Percentiles rank a stretch among this genome's conserved stretches.
phyloP scores from a whole-genome alignment of 2,888 invertebrate genomes.

The Parapristionchus giblindavisi region DNA sequence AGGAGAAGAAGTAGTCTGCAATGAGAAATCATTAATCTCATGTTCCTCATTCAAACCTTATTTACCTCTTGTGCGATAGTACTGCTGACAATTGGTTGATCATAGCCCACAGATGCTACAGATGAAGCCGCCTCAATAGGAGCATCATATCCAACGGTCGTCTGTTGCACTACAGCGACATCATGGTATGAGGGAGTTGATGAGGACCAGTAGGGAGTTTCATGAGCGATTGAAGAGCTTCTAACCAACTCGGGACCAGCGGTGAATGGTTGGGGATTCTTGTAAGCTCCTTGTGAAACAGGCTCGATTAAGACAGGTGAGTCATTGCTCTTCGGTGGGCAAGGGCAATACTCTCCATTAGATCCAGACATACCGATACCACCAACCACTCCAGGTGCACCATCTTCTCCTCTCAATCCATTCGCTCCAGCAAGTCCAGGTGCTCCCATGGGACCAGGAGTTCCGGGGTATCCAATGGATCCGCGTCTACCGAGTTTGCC shows the following conservation, averaged over 20 bases:
- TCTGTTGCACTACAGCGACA: too few relatives aligned
- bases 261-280: not conserved
- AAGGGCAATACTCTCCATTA: constrained; percentile 9
- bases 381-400: constrained; percentile 1
- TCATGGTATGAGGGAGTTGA: too few relatives aligned
- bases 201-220: too few relatives aligned
- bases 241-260: not conserved
- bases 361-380: not conserved
- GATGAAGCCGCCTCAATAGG: too few relatives aligned
- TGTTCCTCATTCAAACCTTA: too few relatives aligned
- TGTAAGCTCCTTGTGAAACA: constrained; percentile 36
- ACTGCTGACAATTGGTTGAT: too few relatives aligned
- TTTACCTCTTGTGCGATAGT: too few relatives aligned
- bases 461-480: constrained; percentile 14
- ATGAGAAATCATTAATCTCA: too few relatives aligned
- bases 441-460: constrained; percentile 7
- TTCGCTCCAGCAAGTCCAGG: constrained; percentile 1
- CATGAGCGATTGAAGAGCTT: constrained; percentile 2
- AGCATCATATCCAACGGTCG: too few relatives aligned
- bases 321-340: constrained; percentile 26
- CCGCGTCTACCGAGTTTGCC: constrained; percentile 13
- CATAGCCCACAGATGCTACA: too few relatives aligned
- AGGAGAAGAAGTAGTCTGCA: too few relatives aligned
- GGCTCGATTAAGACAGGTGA: not conserved
- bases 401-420: constrained; percentile 12